Evolutionary conservation across 37 sponge, comb jelly and placozoan species (phyloP), one percentile per base, ranked within the genome.

Genomic region (Crambe crambe): DNA sequence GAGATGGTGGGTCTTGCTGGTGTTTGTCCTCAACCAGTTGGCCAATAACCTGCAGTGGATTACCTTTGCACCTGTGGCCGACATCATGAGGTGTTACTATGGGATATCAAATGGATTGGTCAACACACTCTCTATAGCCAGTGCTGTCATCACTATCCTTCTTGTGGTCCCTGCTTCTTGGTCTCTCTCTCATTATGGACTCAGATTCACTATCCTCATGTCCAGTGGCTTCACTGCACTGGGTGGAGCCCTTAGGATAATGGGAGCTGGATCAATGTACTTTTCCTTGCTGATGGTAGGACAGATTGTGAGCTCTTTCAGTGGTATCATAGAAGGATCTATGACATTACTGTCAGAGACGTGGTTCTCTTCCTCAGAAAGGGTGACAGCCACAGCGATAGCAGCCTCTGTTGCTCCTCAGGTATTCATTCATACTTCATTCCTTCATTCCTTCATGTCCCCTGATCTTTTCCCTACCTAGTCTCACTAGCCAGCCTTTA

Each of bases 311-410:
- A n/a, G 81, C 2, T 80, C 87, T 29, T 61, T 61, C 15, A 61
- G 15, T 20, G 63, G 63, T 23, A 8, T 61, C 6, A 23, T 29
- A 61, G 5, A 9, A 29, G 63, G n/a, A 9, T 63, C 58, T 39
- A 58, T 64, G 27, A 74, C 39, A 18, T 39, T 9, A 21, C 74
- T 27, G 21, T 75, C 3, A 17, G 60, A 74, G 31, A 29, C 73
- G 4, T 81, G 86, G 86, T 76, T 86, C 70, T 69, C 86, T n/a
- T 38, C 61, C 15, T 70, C 78, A 30, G 74, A 85, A 76, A 75
- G 84, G 63, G 79, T 60, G 0, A 74, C 59, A 42, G 67, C 78
- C 34, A 56, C 76, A 1, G 76, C 79, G 22, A n/a, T 78, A 35
- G 56, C 23, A 2, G 74, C 61, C 1, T 37, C 56, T 17, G 30